Base-by-base conservation (phyloP, 2,113 vertebrate species). In the Henicopernis longicauda region DNA sequence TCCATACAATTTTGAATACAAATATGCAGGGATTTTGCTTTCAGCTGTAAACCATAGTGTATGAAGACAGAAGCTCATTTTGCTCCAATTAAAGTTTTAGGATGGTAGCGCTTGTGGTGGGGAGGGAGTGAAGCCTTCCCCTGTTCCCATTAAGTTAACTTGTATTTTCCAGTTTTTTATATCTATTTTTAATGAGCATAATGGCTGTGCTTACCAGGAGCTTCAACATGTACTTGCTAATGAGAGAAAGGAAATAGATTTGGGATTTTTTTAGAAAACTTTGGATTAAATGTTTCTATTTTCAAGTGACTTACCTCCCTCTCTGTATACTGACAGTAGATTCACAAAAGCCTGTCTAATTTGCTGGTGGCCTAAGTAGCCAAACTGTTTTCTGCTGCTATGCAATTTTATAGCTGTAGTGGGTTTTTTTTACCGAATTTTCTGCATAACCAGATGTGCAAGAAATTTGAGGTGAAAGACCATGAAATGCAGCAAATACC, bases 151-250 rank as follows among this genome's bases (percentile, higher is more conserved):
- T 70, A 45, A 66, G 38, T 70, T 61, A 52, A 40, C n/a, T 50
- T 78, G 7, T 10, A 22, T 58, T 65, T 58, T 79, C 34, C 44
- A n/a, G 21, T 4, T 13, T 62, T 83, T 73, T 71, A 70, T 72
- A 92, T 78, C 44, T 69, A 3, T 80, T 95, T 96, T 81, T 84
- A 65, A 84, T 85, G 42, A 70, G 23, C 34, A 7, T 50, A 65
- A 59, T n/a, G 34, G 36, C 69, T 82, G 1, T 67, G 50, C 78
- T 84, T 83, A 61, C 72, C 50, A 84, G 69, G 20, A 92, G 40
- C 81, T 90, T 93, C 52, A 70, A 76, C 38, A 19, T 62, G 34
- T 44, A 40, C 26, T 94, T 90, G 21, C 59, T 94, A 90, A 90
- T 79, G 65, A 94, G 69, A 71, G 69, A 79, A 72, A 80, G 69